These are phyloP conservation scores for Andricus quercusramuli DNA, from an alignment of 2,888 invertebrate species.

Conservation along the genomic window DNA sequence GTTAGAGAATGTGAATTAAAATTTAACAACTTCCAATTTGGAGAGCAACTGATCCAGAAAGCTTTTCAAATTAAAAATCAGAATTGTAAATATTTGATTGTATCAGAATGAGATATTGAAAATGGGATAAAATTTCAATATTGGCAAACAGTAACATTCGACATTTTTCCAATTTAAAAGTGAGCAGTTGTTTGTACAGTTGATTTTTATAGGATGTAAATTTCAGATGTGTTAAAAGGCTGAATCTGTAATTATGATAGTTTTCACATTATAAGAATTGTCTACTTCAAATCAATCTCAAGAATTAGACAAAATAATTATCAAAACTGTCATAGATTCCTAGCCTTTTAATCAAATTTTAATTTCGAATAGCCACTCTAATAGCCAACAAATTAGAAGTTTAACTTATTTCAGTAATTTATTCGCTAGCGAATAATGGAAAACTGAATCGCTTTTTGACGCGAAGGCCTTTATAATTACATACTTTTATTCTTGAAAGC, in stretches of 20 bases:
- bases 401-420: not conserved
- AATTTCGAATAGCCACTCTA: too few relatives aligned
- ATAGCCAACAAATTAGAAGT: too few relatives aligned
- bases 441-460: not conserved
- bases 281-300: too few relatives aligned
- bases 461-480: not conserved
- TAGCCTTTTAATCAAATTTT: too few relatives aligned
- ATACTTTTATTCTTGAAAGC: not conserved
- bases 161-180: not conserved
- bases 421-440: not conserved
- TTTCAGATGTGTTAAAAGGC: not conserved
- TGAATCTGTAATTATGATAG: too few relatives aligned
- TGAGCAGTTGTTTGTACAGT: not conserved
- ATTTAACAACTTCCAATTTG: too few relatives aligned
- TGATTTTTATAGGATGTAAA: not conserved
- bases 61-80: too few relatives aligned
- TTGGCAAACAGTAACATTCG: not conserved
- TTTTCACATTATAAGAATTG: too few relatives aligned
- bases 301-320: too few relatives aligned
- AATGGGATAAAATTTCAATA: not conserved
- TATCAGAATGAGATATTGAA: not conserved
- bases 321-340: too few relatives aligned
- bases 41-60: too few relatives aligned
- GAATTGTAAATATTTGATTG: too few relatives aligned
- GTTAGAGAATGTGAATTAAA: not conserved